Base-by-base conservation (phyloP, 2,797 vertebrate genomes). In the Sebastes wilsoni region DNA sequence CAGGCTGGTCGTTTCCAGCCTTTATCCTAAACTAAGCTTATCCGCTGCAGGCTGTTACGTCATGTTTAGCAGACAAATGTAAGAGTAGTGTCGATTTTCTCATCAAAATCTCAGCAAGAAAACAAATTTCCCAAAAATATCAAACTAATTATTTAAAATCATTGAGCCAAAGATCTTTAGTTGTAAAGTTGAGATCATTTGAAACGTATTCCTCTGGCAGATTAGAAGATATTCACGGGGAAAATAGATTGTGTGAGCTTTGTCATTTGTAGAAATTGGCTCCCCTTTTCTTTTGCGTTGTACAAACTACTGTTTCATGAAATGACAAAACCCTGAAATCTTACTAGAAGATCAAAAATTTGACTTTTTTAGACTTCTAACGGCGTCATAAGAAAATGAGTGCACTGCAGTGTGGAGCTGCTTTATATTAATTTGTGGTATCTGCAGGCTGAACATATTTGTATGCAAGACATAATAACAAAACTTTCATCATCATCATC, bases 401-500 rank as follows among this genome's bases (percentile, higher is more conserved):
- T 56, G 14, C 54, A n/a, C 49, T 59, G 22, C 70, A 72, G 36
- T 36, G 59, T 73, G 14, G 32, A 52, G 70, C 23, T 66, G 16
- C 36, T 28, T 65, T 67, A 18, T 11, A 54, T 56, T 61, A 52
- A 34, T 74, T 66, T 68, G 34, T 27, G 5, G 34, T 34, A 46
- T 65, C 34, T 60, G 54, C 60, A 59, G 70, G 22, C 64, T 54
- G 62, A 46, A 9, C 16, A 22, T 68, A 60, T 86, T 80, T 79
- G 27, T 77, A 84, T 70, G 55, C 52, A 18, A 66, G 74, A 34
- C 74, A 55, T 60, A 72, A 20, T n/a, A 58, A 58, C 56, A 66
- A 81, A 83, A 74, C 78, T 62, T 22, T 65, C 62, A 6, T 42
- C 61, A 60, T 73, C 75, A 60, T 75, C 77, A 65, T 79, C 38